phyloP scores from a whole-genome alignment of 2,797 vertebrate genomes.

The Astyanax mexicanus region DNA sequence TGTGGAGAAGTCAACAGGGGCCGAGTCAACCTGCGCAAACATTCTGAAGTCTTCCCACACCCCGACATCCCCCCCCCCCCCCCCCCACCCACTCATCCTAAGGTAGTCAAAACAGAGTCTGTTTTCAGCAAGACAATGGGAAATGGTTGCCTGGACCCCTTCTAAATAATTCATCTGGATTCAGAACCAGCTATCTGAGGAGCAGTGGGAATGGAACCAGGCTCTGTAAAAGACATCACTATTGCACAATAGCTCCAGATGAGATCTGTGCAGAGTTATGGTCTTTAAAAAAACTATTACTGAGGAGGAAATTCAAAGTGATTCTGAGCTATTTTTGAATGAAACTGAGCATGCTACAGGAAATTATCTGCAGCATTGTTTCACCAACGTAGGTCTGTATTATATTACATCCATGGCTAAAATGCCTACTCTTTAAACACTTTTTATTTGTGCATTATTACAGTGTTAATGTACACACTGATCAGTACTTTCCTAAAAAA shows the following conservation, averaged over 20 bases:
- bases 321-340: slow-evolving; percentile 11
- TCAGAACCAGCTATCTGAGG: slow-evolving; percentile 17
- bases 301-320: not conserved
- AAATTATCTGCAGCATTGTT: not conserved
- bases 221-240: slow-evolving; percentile 40
- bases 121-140: slow-evolving; percentile 39
- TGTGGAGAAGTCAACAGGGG: slow-evolving; percentile 27
- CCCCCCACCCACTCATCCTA: slow-evolving; percentile 31
- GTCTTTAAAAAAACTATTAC: not conserved
- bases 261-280: slow-evolving; percentile 10
- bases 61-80: not conserved
- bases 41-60: slow-evolving; percentile 23
- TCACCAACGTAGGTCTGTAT: too few relatives aligned
- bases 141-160: slow-evolving; percentile 28
- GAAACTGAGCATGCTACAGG: not conserved
- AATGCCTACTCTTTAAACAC: too few relatives aligned
- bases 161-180: slow-evolving; percentile 43
- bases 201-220: slow-evolving; percentile 24
- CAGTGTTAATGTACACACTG: too few relatives aligned
- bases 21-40: not conserved
- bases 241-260: slow-evolving; percentile 15
- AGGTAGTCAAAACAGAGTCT: slow-evolving; percentile 50
- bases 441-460: too few relatives aligned
- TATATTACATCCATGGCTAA: too few relatives aligned
- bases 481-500: too few relatives aligned